phyloP scores from a whole-genome alignment of 1,140 invertebrate species.

The Acromyrmex heyeri region DNA sequence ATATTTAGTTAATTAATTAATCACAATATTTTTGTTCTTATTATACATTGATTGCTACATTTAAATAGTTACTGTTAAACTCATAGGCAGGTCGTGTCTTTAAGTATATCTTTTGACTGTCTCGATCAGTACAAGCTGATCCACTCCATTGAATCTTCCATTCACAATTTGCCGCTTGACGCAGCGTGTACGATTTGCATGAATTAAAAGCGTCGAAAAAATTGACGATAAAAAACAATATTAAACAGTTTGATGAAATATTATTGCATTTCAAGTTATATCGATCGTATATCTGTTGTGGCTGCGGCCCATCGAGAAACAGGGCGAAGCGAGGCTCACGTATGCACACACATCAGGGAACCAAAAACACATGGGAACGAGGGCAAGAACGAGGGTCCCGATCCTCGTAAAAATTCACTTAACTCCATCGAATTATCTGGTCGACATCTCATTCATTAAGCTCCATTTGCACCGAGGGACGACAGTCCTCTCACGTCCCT shows the following conservation, averaged over 20 bases:
- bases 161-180: slow-evolving; percentile 64
- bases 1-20: slow-evolving; percentile 21
- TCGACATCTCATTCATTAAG: slow-evolving; percentile 72
- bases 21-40: not conserved
- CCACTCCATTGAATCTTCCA: slow-evolving; percentile 60
- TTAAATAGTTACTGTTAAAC: slow-evolving; percentile 13
- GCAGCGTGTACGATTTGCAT: slow-evolving; percentile 24
- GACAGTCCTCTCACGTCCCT: slow-evolving; percentile 9
- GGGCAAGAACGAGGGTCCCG: slow-evolving; percentile 37
- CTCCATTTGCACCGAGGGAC: slow-evolving; percentile 63
- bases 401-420: slow-evolving; percentile 74
- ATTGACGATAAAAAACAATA: not conserved
- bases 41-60: not conserved
- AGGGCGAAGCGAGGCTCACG: slow-evolving; percentile 26
- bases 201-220: slow-evolving; percentile 19
- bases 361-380: slow-evolving; percentile 42
- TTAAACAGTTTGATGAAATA: slow-evolving; percentile 76
- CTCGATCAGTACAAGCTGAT: slow-evolving; percentile 75
- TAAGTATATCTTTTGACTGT: slow-evolving; percentile 73
- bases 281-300: slow-evolving; percentile 45
- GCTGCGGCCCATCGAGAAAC: slow-evolving; percentile 18
- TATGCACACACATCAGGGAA: too few species aligned
- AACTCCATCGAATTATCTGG: slow-evolving; percentile 69
- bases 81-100: slow-evolving; percentile 77
- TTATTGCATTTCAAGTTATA: slow-evolving; percentile 74